Conservation (phyloP, 2,113 vertebrate genomes). For the Upupa epops region DNA sequence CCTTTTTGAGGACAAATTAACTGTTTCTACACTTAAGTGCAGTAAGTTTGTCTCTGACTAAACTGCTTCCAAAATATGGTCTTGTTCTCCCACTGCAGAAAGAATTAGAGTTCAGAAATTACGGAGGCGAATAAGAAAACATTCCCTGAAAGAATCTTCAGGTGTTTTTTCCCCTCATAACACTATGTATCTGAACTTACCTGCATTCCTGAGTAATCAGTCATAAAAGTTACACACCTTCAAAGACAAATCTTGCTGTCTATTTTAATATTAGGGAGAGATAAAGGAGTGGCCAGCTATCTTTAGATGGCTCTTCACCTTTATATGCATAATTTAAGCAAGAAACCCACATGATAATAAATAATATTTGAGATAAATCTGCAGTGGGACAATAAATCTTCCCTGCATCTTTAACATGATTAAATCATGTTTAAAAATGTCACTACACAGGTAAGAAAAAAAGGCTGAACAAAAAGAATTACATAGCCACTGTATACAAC, state of each 20-base stretch:
- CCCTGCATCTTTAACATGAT: background rate
- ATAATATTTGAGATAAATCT: background rate
- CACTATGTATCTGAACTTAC: background rate
- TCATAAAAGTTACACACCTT: background rate
- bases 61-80: background rate
- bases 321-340: background rate
- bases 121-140: background rate
- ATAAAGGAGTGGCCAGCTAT: background rate
- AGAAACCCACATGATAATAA: background rate
- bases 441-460: background rate
- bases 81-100: background rate
- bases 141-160: background rate
- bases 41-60: background rate
- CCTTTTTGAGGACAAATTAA: background rate
- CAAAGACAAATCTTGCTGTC: background rate
- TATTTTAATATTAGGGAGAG: background rate
- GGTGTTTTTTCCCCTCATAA: background rate
- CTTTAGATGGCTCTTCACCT: background rate
- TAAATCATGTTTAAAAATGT: background rate
- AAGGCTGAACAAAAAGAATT: background rate
- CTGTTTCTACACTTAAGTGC: background rate
- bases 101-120: background rate
- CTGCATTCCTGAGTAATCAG: background rate
- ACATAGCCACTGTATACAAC: background rate
- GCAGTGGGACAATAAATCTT: background rate